Percentiles rank a stretch among this genome's conserved stretches.
Evolutionary conservation across 1,140 invertebrate genomes (phyloP).

Genomic region (Sinella curviseta): DNA sequence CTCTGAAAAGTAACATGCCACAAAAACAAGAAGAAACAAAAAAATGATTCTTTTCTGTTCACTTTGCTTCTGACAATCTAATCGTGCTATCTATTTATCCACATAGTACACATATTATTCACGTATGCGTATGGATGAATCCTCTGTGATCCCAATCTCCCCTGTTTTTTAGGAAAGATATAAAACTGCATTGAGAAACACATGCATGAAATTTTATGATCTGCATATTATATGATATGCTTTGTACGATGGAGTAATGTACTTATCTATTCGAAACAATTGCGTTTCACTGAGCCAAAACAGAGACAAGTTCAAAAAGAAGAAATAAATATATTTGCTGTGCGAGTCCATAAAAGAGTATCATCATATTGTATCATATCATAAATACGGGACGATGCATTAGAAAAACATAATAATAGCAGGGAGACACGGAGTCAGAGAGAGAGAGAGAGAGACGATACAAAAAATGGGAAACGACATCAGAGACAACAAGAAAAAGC

Average conservation of each 20-base stretch:
- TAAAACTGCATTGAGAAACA: neutral
- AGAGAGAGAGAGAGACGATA: neutral
- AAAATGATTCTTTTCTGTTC: neutral
- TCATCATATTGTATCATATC: neutral
- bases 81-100: neutral
- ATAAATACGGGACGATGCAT: neutral
- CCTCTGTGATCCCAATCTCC: neutral
- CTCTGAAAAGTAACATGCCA: neutral
- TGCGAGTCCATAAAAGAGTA: neutral
- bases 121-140: no score
- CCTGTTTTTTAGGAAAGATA: neutral
- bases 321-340: neutral
- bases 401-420: neutral
- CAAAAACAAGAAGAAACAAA: neutral
- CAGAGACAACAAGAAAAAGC: neutral
- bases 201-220: slow-evolving; percentile 13
- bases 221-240: slow-evolving; percentile 9
- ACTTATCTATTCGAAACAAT: neutral
- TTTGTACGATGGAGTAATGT: neutral
- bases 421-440: neutral
- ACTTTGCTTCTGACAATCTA: neutral
- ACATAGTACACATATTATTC: neutral
- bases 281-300: neutral
- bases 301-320: neutral
- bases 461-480: neutral